A percentile compares a stretch with the other conserved stretches of the same genome.
Conservation (phyloP, 1,140 invertebrate species). For the Pseudobourletiella spinata region DNA sequence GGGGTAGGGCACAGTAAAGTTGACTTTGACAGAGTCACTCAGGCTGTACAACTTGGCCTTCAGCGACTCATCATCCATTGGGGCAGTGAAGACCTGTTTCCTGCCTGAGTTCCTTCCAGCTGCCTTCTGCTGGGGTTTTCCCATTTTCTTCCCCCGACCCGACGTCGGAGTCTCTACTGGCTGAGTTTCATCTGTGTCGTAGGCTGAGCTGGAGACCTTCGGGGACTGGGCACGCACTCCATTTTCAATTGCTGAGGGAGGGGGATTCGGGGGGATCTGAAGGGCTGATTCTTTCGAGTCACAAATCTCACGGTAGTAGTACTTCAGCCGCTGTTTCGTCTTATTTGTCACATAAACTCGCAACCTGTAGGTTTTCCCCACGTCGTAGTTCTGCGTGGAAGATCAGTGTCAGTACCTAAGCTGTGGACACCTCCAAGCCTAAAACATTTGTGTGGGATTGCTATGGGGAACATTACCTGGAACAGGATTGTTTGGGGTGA, state of each 20-base stretch:
- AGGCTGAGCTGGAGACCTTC: not conserved
- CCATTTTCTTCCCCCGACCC: not conserved
- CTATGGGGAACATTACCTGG: not conserved
- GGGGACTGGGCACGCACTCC: not conserved
- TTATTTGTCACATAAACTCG: not conserved
- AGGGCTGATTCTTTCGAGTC: too few relatives aligned
- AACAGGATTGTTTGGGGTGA: not conserved
- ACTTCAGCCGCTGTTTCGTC: constrained; percentile 2
- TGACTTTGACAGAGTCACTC: not conserved
- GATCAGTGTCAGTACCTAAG: too few relatives aligned
- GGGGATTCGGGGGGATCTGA: too few relatives aligned
- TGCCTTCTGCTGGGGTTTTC: not conserved
- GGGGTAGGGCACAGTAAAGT: not conserved
- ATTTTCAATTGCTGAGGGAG: too few relatives aligned
- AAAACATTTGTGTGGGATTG: too few relatives aligned
- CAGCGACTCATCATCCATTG: too few relatives aligned
- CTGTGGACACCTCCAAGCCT: too few relatives aligned
- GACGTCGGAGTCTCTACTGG: too few relatives aligned
- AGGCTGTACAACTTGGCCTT: not conserved
- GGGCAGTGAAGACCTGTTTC: not conserved
- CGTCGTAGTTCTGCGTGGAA: not conserved
- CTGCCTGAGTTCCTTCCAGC: not conserved
- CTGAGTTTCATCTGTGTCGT: not conserved
- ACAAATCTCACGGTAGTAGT: not conserved
- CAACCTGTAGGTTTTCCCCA: not conserved